These are phyloP conservation scores for Nephrotoma guestfalica DNA, from an alignment of 2,888 invertebrate species.

Conservation along the genomic window DNA sequence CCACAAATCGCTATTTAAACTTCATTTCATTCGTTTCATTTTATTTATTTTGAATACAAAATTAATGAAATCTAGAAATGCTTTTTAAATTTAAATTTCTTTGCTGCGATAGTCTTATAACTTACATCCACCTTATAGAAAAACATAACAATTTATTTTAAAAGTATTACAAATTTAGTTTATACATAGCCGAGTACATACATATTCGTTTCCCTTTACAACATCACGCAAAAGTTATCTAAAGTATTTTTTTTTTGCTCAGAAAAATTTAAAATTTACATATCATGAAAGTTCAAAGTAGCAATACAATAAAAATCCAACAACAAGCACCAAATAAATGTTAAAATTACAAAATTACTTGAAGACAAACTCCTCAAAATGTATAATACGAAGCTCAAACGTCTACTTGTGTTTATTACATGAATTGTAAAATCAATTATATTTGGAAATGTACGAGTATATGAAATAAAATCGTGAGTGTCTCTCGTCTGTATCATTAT, in stretches of 20 bases:
- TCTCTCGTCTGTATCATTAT: not conserved
- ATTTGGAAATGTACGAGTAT: not conserved
- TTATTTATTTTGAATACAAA: not conserved
- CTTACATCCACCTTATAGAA: not conserved
- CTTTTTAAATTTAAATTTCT: not conserved
- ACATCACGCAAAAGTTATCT: not conserved
- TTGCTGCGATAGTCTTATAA: not conserved
- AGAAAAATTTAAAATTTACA: not conserved
- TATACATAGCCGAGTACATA: not conserved
- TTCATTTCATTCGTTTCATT: not conserved
- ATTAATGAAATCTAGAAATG: not conserved
- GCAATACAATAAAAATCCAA: not conserved
- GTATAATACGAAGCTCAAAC: not conserved
- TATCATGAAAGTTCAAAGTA: not conserved
- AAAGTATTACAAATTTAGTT: not conserved
- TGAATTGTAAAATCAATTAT: not conserved
- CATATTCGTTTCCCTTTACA: not conserved
- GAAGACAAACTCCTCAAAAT: not conserved
- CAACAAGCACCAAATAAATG: not conserved
- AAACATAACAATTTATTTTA: not conserved
- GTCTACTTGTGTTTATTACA: not conserved
- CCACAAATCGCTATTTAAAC: not conserved
- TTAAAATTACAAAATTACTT: not conserved
- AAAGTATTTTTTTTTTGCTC: not conserved
- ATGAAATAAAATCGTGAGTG: not conserved